Evolutionary conservation across 2,888 invertebrate species (phyloP), one percentile per base, ranked within the genome.

Genomic region (Xestoiulus laeticollis): DNA sequence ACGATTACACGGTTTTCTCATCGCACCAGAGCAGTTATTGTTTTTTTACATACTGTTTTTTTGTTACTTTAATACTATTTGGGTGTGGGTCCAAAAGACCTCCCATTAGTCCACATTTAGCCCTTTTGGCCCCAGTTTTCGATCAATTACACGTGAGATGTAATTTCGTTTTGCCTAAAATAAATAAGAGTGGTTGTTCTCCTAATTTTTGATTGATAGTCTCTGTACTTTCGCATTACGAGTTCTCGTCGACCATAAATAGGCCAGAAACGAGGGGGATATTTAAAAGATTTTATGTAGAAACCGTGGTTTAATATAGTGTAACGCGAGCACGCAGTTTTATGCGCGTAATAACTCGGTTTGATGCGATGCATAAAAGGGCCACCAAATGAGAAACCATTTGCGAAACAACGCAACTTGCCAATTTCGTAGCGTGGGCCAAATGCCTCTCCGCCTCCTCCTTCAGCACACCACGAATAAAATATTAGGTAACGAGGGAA

Each of bases 281-380:
- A 22, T 14, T 78, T 78, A 78, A 26, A 30, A 30, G 78, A 78
- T 78, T 78, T 78, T 78, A 78, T 78, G 78, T 78, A 78, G 78
- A 78, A 78, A 78, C 78, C 26, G 78, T 78, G 78, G 78, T 78
- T 78, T 78, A 78, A 78, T 78, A 78, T 78, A 78, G 78, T 78
- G 78, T 78, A 78, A 78, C 78, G 78, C 78, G 78, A 78, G 78
- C 78, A 30, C 30, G 78, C 78, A 30, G 78, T 78, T 78, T 78
- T 78, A 78, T 78, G 22, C 30, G 12, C 12, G 78, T 78, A 78
- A 78, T 78, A 78, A 78, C 78, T 78, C 78, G 78, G 78, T 78
- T 78, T 78, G 78, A 78, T 78, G 78, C 78, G 26, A 26, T 3
- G 14, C 78, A 78, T 78, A 78, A 78, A 78, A 78, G 78, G 78